These are phyloP conservation scores for Drosophila ustulata DNA, from an alignment of 2,888 invertebrate genomes.

Conservation along the genomic window DNA sequence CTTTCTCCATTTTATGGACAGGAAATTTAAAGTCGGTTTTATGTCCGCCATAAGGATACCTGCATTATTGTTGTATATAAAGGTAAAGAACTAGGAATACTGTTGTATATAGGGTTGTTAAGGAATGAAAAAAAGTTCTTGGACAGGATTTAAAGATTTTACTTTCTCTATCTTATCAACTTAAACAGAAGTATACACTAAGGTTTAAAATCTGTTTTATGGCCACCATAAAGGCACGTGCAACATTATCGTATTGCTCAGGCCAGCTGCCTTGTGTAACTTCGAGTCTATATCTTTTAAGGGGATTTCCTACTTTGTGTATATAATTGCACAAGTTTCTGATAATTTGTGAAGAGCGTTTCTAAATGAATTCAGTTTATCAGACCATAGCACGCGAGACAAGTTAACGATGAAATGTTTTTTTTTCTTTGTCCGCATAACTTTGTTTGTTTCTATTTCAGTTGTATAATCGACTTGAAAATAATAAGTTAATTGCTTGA, in stretches of 20 bases:
- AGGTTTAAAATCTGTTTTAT: constrained; percentile 7
- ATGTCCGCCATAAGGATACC: not conserved
- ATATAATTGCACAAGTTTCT: constrained; percentile 21
- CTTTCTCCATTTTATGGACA: constrained; percentile 23
- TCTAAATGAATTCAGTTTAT: constrained; percentile 25
- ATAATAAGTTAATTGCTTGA: constrained; percentile 74
- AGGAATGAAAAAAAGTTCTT: not conserved
- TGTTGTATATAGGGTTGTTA: no score
- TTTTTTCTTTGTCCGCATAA: no score
- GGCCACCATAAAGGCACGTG: constrained; percentile 41
- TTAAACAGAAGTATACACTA: not conserved
- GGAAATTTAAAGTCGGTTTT: constrained; percentile 2
- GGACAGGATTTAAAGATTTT: not conserved
- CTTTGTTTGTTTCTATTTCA: constrained; percentile 23
- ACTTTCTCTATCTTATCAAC: constrained; percentile 26
- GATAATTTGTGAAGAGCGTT: constrained; percentile 14
- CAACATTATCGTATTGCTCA: not conserved
- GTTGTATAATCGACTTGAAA: constrained; percentile 36
- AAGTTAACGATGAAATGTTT: constrained; percentile 10
- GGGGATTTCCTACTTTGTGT: not conserved
- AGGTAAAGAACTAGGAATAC: no score
- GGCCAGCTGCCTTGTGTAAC: constrained; percentile 1
- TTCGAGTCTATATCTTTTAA: not conserved
- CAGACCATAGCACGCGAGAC: constrained; percentile 51
- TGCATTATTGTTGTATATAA: constrained; percentile 17